Conservation (phyloP, 2,888 invertebrate species). For the Isoperla grammatica region DNA sequence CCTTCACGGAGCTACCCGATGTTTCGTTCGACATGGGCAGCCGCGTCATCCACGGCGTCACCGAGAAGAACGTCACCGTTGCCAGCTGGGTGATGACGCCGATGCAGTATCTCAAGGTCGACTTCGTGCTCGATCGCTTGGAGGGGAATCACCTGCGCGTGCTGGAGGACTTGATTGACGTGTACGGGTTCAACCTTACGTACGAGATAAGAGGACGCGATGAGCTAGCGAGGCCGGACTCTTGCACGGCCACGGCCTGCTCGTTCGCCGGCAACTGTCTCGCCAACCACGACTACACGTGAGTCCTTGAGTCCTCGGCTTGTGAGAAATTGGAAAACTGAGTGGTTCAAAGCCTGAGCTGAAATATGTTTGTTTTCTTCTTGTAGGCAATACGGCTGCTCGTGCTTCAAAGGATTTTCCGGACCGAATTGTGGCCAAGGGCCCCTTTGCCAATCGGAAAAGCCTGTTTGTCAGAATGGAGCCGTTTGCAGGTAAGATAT, state of each 20-base stretch:
- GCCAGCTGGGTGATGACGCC: constrained; percentile 53
- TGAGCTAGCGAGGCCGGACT: constrained; percentile 47
- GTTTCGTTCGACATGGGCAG: constrained; percentile 63
- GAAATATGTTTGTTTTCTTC: constrained; percentile 23
- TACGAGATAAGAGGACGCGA: constrained; percentile 66
- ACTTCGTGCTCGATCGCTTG: constrained; percentile 62
- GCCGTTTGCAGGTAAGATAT: constrained; percentile 74
- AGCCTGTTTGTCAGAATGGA: constrained; percentile 69
- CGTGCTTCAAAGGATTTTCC: constrained; percentile 75
- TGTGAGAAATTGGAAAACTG: not conserved
- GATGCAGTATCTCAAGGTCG: constrained; percentile 72
- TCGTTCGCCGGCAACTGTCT: constrained; percentile 82
- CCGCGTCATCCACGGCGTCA: constrained; percentile 53
- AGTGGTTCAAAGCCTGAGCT: not conserved
- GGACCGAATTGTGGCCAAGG: constrained; percentile 76
- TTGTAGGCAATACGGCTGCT: constrained; percentile 69
- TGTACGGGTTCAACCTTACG: constrained; percentile 89
- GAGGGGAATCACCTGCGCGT: constrained; percentile 82
- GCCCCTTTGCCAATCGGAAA: constrained; percentile 64
- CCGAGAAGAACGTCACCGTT: constrained; percentile 64
- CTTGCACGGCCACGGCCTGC: constrained; percentile 76
- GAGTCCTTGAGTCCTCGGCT: constrained; percentile 50
- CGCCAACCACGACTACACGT: constrained; percentile 65
- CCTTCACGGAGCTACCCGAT: constrained; percentile 70
- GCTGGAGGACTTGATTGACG: constrained; percentile 70